These are phyloP conservation scores for Chymomyza procnemis DNA, from an alignment of 2,888 invertebrate species.

Conservation along the genomic window DNA sequence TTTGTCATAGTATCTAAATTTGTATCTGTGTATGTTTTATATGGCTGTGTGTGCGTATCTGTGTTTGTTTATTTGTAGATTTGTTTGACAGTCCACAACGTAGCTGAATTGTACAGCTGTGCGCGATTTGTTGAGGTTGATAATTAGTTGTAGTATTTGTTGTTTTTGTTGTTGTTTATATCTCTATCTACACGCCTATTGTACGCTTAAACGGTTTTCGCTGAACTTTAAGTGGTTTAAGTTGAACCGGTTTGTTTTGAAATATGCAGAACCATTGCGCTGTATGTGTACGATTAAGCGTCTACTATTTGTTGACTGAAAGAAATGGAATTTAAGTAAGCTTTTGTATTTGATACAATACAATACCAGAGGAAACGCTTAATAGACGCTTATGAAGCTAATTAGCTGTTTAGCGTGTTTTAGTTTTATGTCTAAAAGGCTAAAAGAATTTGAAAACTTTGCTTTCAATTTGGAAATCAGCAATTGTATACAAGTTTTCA, in stretches of 20 bases:
- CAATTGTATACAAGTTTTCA: too few species aligned
- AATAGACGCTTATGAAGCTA: not conserved
- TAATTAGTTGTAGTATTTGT: conserved; percentile 47
- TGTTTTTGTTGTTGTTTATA: not conserved
- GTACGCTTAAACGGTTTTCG: conserved; percentile 52
- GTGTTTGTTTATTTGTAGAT: conserved; percentile 24
- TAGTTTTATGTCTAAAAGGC: not conserved
- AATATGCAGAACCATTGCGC: not conserved
- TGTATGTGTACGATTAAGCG: not conserved
- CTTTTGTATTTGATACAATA: not conserved
- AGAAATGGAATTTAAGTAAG: not conserved
- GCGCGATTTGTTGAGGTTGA: conserved; percentile 51
- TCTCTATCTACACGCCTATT: conserved; percentile 10
- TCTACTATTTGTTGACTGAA: not conserved
- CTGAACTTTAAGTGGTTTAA: conserved; percentile 1
- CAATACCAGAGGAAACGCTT: not conserved
- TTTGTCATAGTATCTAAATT: conserved; percentile 15
- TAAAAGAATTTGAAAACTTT: not conserved
- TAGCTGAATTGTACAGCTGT: conserved; percentile 40
- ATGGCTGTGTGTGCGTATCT: conserved; percentile 15
- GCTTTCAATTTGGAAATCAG: too few species aligned
- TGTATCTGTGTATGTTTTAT: not conserved
- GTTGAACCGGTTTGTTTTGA: conserved; percentile 1
- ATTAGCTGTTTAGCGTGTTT: not conserved
- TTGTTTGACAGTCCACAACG: conserved; percentile 26